Evolutionary conservation across 2,888 invertebrate species (phyloP), one percentile per base, ranked within the genome.

Genomic region (Himalopsyche tibetana): DNA sequence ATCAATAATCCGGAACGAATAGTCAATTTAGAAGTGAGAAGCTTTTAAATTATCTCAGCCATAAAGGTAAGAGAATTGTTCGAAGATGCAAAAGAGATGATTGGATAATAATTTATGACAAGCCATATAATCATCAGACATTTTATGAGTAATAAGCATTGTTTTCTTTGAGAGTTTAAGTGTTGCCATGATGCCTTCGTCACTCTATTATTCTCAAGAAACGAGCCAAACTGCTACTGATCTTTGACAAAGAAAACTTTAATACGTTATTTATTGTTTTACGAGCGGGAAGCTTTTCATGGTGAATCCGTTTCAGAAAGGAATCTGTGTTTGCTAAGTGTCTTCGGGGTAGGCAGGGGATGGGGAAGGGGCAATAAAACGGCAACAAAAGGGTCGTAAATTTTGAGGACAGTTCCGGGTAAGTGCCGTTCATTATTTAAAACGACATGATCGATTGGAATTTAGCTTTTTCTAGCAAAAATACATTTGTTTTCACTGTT

Each of bases 211-310:
- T 83, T 82, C 19, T 19, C n/a, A 5, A 69, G 51, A 40, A 82
- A 84, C 79, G 82, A 51, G 56, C 42, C 84, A 84, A 87, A 84
- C 80, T 84, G 87, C 88, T 87, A 86, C 87, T 82, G 87, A 85
- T 81, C 82, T 83, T 19, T 38, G 19, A 87, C 88, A 88, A 88
- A 83, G 69, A 69, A 55, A 81, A 28, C 55, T 86, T 82, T 87
- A 87, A 87, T 87, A 85, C 82, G 82, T 88, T 87, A 88, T 88
- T 86, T 88, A 88, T 88, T 86, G 85, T 88, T 88, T 88, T 88
- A 87, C 85, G 82, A 87, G 84, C 86, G 51, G 38, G 82, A 17
- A 55, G 51, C 83, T 81, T 45, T 85, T 82, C 88, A 79, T 55
- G 55, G 17, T 15, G 51, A 51, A 51, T 51, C 51, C 51, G 51